phyloP scores from a whole-genome alignment of 2,888 invertebrate species.

The Acrocyrtus sp. region DNA sequence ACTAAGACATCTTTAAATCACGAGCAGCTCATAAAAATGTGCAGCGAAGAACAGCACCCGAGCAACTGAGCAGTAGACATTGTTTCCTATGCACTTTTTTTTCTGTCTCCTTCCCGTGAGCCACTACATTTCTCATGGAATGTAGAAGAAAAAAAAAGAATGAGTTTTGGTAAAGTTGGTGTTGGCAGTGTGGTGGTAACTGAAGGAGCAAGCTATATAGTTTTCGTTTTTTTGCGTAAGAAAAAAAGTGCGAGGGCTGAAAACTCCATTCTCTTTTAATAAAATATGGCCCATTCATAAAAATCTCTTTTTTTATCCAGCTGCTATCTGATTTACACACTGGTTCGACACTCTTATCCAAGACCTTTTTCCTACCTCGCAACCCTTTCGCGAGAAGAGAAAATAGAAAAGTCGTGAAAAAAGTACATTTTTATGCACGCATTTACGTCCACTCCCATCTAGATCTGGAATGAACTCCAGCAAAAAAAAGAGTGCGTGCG shows the following conservation, averaged over 20 bases:
- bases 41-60: background rate
- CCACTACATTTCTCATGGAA: background rate
- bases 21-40: conserved; percentile 24
- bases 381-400: background rate
- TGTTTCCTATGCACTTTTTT: background rate
- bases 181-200: background rate
- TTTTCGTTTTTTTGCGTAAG: too few relatives aligned
- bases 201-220: background rate
- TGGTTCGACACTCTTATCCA: too few relatives aligned
- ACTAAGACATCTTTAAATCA: conserved; percentile 31
- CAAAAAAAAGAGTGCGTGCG: too few relatives aligned
- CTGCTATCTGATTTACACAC: conserved; percentile 33
- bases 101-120: background rate
- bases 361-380: conserved; percentile 2
- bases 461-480: too few relatives aligned
- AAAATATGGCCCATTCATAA: conserved; percentile 3
- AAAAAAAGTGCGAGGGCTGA: too few relatives aligned
- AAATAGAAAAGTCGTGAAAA: background rate
- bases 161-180: background rate
- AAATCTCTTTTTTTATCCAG: conserved; percentile 11
- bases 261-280: too few relatives aligned
- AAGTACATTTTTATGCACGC: background rate
- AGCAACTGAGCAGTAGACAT: background rate
- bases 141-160: background rate
- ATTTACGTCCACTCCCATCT: background rate